Evolutionary conservation across 2,888 invertebrate genomes (phyloP), one percentile per base, ranked within the genome.

Genomic region (Apocheima hispidaria): DNA sequence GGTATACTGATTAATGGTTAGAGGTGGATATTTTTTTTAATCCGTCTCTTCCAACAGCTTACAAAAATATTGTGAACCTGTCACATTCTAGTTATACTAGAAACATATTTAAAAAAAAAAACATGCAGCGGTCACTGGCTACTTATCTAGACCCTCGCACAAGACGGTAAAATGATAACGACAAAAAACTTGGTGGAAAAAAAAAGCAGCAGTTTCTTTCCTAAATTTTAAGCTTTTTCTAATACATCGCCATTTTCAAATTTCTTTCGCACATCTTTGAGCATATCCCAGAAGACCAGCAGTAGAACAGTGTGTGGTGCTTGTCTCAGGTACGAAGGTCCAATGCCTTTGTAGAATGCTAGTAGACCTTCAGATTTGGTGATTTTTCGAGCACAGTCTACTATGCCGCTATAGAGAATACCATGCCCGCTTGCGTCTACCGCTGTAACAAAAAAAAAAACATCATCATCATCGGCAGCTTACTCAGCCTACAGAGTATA

Each of bases 321-420:
- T 72, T 98, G 95, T 60, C 99, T 93, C n/a, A 98, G 88, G 88
- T 98, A 98, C 41, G 96, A 96, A 0, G 98, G 97, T 48, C 96
- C 96, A 75, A 98, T 95, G 23, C 98, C 99, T 89, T 99, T 99
- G 86, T 98, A 98, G 81, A 98, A 96, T 0, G 98, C 99, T 38
- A 94, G 87, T 0, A 96, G 68, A 0, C 98, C 97, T 89, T 98
- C 98, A 0, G 95, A 93, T 66, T 89, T 93, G 21, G 95, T 93
- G 48, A 97, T 96, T 86, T 98, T 98, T 0, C 91, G 78, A 3
- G 96, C 94, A 74, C 98, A 98, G 83, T 98, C 97, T 0, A 93
- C 69, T 52, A 97, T 94, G 0, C 96, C 96, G 0, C 86, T 92
- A 82, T 98, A 98, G 5, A 96, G 87, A 0, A 95, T 65, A 0